phyloP scores from a whole-genome alignment of 30 jellyfish, hydroid and myxozoan genomes.

The Aurelia aurita region DNA sequence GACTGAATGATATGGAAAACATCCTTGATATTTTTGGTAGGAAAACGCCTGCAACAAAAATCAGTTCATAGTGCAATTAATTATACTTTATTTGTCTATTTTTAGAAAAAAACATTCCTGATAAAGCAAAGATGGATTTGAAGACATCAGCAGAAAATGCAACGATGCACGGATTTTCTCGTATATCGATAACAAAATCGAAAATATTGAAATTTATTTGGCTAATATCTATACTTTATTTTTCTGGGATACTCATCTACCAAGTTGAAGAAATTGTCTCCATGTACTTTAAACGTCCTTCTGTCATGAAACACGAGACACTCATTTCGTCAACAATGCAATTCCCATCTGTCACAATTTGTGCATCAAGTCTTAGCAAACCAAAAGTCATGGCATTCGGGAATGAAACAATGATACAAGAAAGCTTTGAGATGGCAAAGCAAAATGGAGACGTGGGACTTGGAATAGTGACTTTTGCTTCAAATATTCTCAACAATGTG shows the following conservation, averaged over 20 bases:
- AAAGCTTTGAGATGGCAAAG: too few species aligned
- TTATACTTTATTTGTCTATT: too few species aligned
- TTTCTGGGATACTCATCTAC: background rate
- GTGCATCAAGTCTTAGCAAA: conserved; percentile 26
- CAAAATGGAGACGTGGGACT: background rate
- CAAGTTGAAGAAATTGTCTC: background rate
- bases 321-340: conserved; percentile 1
- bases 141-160: conserved; percentile 39
- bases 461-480: background rate
- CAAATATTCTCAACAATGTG: background rate
- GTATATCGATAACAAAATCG: conserved; percentile 17
- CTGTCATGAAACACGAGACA: conserved; percentile 3
- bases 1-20: too few species aligned
- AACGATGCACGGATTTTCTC: conserved; percentile 64
- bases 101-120: background rate
- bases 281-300: background rate
- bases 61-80: too few species aligned
- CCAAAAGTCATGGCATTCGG: conserved; percentile 7
- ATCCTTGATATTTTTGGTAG: too few species aligned
- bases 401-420: background rate
- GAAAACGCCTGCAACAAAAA: too few species aligned
- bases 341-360: conserved; percentile 50
- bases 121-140: conserved; percentile 33
- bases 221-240: conserved; percentile 22
- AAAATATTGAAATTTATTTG: conserved; percentile 8